Evolutionary conservation across 2,113 vertebrate species (phyloP).

Genomic region (Phalacrocorax carbo): DNA sequence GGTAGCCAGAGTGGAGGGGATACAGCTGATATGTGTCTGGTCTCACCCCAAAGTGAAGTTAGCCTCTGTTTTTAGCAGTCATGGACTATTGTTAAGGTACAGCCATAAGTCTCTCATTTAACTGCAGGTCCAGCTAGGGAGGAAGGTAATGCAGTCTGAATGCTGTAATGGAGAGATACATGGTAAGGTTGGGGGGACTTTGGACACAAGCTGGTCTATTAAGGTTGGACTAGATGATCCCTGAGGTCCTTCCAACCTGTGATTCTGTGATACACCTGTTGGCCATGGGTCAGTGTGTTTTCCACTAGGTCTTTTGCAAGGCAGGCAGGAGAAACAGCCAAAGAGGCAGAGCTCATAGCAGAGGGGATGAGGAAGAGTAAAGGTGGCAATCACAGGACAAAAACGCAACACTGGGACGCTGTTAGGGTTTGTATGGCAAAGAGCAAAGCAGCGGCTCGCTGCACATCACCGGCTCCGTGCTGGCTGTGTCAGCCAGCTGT

Average conservation of each 20-base stretch:
- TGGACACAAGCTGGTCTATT: background rate
- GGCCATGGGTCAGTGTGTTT: background rate
- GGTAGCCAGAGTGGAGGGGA: background rate
- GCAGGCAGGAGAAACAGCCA: background rate
- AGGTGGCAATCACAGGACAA: background rate
- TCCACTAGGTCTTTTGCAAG: background rate
- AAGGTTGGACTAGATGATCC: no score
- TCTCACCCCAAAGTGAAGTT: background rate
- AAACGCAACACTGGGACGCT: background rate
- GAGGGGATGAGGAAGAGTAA: background rate
- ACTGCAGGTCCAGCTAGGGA: background rate
- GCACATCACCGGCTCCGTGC: rapidly evolving
- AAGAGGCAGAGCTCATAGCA: background rate
- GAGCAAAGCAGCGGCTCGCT: rapidly evolving
- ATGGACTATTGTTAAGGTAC: rapidly evolving
- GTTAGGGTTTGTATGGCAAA: background rate
- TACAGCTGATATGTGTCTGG: rapidly evolving
- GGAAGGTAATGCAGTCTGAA: background rate
- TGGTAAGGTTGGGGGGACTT: background rate
- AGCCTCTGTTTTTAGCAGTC: background rate
- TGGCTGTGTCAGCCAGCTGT: background rate
- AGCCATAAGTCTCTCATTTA: background rate
- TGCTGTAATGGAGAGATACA: background rate
- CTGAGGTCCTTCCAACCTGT: no score
- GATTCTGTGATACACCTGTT: background rate